Conservation (phyloP, 2,113 vertebrate genomes). For the Eurystomus gularis region DNA sequence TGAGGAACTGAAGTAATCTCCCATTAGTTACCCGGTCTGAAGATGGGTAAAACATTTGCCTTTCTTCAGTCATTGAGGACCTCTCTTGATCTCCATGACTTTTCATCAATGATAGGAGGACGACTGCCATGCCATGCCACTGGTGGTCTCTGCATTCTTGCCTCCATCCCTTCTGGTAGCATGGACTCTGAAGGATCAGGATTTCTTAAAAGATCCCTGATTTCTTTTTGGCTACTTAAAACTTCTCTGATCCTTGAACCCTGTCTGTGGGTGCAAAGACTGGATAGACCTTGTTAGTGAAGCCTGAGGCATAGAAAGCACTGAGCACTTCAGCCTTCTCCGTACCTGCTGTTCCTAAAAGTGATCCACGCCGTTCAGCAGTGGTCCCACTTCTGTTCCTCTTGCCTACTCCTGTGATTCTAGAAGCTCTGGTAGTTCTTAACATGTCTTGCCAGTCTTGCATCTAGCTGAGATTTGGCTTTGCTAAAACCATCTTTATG, state of each 20-base stretch:
- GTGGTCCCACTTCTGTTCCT: fast-evolving
- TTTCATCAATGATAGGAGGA: neutral
- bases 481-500: neutral
- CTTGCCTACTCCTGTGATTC: neutral
- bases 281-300: neutral
- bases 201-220: neutral
- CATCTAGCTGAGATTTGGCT: neutral
- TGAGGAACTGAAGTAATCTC: neutral
- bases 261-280: neutral
- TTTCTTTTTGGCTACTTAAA: neutral
- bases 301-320: neutral
- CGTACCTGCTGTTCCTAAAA: neutral
- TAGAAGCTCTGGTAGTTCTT: neutral
- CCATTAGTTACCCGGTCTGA: neutral
- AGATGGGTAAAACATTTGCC: neutral
- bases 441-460: neutral
- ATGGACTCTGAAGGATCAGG: neutral
- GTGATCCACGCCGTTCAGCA: neutral
- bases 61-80: neutral
- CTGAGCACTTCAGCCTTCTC: neutral
- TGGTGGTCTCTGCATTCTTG: neutral
- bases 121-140: neutral
- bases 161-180: neutral
- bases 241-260: neutral
- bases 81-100: neutral